A percentile compares a stretch with the other conserved stretches of the same genome.
Conservation (phyloP, 92 coral and sea anemone species). For the Ricordea florida region DNA sequence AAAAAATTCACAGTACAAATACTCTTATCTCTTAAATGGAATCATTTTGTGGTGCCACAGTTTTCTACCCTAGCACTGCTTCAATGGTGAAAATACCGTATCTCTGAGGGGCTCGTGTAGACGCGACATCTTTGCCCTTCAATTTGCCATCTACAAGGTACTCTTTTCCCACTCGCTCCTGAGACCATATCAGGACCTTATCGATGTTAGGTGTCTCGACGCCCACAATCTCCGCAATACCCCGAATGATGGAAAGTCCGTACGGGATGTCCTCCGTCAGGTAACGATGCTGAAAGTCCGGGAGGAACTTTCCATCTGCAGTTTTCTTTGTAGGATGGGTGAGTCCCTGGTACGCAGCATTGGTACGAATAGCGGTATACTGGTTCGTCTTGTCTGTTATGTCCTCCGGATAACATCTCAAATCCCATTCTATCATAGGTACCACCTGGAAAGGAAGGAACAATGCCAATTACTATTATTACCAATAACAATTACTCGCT, state of each 20-base stretch:
- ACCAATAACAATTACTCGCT: too few relatives aligned
- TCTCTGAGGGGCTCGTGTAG: constrained; percentile 58
- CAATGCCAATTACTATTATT: too few relatives aligned
- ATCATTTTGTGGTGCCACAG: neutral
- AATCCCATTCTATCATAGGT: constrained; percentile 20
- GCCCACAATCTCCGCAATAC: constrained; percentile 55
- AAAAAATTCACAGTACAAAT: too few relatives aligned
- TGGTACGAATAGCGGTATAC: constrained; percentile 36
- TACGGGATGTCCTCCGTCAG: constrained; percentile 55
- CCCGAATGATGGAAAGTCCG: constrained; percentile 48
- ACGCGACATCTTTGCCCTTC: constrained; percentile 43
- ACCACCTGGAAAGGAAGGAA: too few relatives aligned
- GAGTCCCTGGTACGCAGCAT: constrained; percentile 43
- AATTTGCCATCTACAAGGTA: constrained; percentile 41
- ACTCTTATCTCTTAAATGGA: neutral
- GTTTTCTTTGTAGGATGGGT: constrained; percentile 48
- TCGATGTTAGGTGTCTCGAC: constrained; percentile 50
- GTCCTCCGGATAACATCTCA: constrained; percentile 27
- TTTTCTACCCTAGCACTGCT: constrained; percentile 42
- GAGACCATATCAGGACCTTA: constrained; percentile 46
- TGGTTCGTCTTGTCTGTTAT: constrained; percentile 47
- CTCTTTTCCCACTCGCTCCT: constrained; percentile 45
- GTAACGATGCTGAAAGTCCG: constrained; percentile 56
- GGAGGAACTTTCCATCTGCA: constrained; percentile 31
- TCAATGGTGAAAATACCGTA: constrained; percentile 33